Evolutionary conservation across 1,140 invertebrate species (phyloP).

Genomic region (Phocides pigmalion): DNA sequence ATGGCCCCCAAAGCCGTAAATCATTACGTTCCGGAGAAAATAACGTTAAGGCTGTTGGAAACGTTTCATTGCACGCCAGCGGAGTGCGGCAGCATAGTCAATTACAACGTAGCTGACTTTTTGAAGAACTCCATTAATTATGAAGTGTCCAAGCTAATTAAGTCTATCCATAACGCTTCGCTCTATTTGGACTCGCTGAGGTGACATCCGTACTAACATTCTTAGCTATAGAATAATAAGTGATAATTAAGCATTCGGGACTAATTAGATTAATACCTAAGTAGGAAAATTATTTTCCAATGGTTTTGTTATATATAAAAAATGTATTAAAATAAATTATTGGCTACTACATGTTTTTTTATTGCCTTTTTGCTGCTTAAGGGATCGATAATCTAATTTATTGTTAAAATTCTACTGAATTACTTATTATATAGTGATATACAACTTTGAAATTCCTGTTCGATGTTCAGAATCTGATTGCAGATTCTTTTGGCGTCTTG

Average conservation of each 20-base stretch:
- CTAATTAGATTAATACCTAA: neutral
- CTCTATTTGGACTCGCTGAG: constrained; percentile 68
- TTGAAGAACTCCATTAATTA: constrained; percentile 56
- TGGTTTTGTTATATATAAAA: neutral
- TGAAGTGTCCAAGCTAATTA: constrained; percentile 62
- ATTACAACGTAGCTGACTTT: constrained; percentile 61
- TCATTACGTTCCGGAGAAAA: constrained; percentile 60
- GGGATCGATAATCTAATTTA: too few relatives aligned
- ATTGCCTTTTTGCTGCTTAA: too few relatives aligned
- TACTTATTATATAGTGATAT: too few relatives aligned
- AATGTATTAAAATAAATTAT: neutral
- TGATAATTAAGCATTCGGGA: constrained; percentile 6
- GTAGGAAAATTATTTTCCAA: neutral
- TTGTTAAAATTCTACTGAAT: too few relatives aligned
- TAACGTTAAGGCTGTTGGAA: constrained; percentile 53
- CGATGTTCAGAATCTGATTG: too few relatives aligned
- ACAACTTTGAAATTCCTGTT: too few relatives aligned
- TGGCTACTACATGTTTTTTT: neutral
- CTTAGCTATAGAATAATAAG: neutral
- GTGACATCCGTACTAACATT: constrained; percentile 47
- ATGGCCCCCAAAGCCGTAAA: constrained; percentile 65
- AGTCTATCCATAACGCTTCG: constrained; percentile 63
- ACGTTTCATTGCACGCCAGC: constrained; percentile 59
- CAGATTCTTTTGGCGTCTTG: too few relatives aligned
- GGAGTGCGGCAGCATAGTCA: constrained; percentile 55